Conservation (phyloP, 2,113 vertebrate genomes). For the Elaphurus davidianus region DNA sequence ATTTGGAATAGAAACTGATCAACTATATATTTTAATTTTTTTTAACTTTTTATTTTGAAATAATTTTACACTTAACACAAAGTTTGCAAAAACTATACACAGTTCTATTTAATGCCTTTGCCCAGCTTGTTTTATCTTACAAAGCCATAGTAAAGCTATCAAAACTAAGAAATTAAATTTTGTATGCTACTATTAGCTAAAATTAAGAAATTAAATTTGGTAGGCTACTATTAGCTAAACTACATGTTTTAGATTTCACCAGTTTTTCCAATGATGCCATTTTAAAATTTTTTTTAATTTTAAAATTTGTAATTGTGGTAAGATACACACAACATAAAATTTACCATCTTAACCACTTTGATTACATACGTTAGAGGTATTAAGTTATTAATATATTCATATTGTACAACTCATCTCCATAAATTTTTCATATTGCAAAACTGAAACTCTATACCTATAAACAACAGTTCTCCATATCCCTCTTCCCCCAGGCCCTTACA, state of each 20-base stretch:
- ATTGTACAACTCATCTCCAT: neutral
- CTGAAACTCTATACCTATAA: neutral
- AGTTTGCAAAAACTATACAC: neutral
- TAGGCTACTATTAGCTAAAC: neutral
- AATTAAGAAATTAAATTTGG: neutral
- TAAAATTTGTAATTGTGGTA: neutral
- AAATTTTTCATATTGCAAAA: neutral
- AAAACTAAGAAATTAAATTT: neutral
- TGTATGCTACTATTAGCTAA: neutral
- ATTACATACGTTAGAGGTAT: neutral
- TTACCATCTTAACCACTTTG: neutral
- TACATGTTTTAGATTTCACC: neutral
- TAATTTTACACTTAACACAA: neutral
- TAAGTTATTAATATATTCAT: neutral
- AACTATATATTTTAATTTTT: neutral
- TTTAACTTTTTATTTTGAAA: neutral
- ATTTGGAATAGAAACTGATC: neutral
- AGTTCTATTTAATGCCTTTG: neutral
- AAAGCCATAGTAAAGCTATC: neutral
- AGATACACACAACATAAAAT: neutral
- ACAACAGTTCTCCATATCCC: neutral
- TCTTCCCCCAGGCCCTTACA: neutral
- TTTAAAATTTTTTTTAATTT: neutral
- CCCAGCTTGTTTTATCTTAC: neutral
- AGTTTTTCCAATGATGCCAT: neutral